Percentiles rank a stretch among this genome's conserved stretches.
phyloP scores from a whole-genome alignment of 1,140 invertebrate genomes.

The Thrips palmi region DNA sequence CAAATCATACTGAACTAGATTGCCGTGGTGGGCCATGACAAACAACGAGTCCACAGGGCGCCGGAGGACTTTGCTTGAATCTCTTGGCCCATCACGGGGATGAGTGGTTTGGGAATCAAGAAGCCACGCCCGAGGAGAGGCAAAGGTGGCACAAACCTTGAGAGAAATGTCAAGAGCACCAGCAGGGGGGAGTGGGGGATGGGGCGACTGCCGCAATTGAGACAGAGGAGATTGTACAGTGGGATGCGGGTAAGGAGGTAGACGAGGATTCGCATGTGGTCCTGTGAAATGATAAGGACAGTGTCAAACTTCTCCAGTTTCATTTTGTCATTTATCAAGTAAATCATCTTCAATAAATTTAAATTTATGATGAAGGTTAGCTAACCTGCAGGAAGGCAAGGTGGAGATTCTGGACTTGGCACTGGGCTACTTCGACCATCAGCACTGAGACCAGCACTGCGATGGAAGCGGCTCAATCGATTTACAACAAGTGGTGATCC shows the following conservation, averaged over 20 bases:
- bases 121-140: constrained; percentile 51
- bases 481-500: constrained; percentile 86
- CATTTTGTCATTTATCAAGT: too few species aligned
- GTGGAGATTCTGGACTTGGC: constrained; percentile 24
- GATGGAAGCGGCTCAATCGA: constrained; percentile 61
- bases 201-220: constrained; percentile 52
- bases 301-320: constrained; percentile 21
- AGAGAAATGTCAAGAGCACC: constrained; percentile 38
- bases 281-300: constrained; percentile 29
- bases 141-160: constrained; percentile 60
- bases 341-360: too few species aligned
- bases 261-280: constrained; percentile 69
- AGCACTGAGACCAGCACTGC: constrained; percentile 73
- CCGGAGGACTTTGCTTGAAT: constrained; percentile 28
- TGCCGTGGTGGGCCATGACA: constrained; percentile 73
- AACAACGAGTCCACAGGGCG: constrained; percentile 66
- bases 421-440: constrained; percentile 62
- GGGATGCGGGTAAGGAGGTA: constrained; percentile 77
- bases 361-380: too few species aligned
- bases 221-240: constrained; percentile 58
- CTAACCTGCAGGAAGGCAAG: constrained; percentile 1
- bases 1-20: constrained; percentile 75
- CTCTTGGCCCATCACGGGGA: constrained; percentile 5
- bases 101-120: constrained; percentile 21
- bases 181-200: too few species aligned